Conservation (phyloP, 2,113 vertebrate genomes). For the Coptodon rendalli region DNA sequence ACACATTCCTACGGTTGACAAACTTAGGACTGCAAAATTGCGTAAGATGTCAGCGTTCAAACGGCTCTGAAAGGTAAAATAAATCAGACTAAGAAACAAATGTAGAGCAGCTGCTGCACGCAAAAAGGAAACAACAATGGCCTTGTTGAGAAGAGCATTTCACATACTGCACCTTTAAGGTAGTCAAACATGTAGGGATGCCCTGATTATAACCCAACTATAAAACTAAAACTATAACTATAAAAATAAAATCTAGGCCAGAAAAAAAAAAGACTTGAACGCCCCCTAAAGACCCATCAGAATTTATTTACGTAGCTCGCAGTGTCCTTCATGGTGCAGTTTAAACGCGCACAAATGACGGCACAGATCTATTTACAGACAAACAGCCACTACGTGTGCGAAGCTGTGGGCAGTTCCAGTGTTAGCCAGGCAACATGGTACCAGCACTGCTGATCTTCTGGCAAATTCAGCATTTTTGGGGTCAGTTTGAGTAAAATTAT, state of each 20-base stretch:
- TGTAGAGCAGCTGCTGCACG: not conserved
- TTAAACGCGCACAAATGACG: not conserved
- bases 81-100: not conserved
- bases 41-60: not conserved
- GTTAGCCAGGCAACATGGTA: not conserved
- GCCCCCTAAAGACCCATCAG: not conserved
- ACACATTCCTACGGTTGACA: not conserved
- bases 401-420: not conserved
- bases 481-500: not conserved
- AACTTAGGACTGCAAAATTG: not conserved
- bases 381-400: conserved; percentile 36
- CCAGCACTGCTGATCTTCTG: not conserved
- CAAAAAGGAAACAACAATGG: not conserved
- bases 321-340: conserved; percentile 9
- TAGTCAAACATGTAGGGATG: not conserved
- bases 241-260: not conserved
- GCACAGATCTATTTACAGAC: conserved; percentile 37
- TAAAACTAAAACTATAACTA: not conserved
- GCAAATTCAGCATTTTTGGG: not conserved
- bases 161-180: not conserved
- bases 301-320: not conserved
- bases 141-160: not conserved
- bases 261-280: not conserved
- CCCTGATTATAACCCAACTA: not conserved
- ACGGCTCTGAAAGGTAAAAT: not conserved